Conservation (phyloP, 2,113 vertebrate genomes). For the Atractosteus spatula region DNA sequence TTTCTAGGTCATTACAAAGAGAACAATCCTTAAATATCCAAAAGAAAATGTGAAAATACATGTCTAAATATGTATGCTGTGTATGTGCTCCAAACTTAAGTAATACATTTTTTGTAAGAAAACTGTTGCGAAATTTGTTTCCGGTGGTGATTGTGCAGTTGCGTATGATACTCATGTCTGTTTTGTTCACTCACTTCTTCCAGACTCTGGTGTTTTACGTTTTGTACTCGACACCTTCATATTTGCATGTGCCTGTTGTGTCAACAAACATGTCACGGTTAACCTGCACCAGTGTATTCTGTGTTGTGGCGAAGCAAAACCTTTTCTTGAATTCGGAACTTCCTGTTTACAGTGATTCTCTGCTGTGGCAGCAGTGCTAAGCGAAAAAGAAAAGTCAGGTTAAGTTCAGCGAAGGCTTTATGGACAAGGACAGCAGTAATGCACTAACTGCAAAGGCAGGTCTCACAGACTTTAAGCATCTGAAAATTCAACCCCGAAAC, state of each 20-base stretch:
- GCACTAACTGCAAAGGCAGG: neutral
- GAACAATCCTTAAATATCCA: too few relatives aligned
- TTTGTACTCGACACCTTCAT: neutral
- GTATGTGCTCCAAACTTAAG: too few relatives aligned
- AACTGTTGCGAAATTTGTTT: neutral
- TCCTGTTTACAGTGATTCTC: slow-evolving; percentile 44
- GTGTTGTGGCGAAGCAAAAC: slow-evolving; percentile 26
- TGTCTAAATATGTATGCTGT: too few relatives aligned
- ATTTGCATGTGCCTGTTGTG: slow-evolving; percentile 35
- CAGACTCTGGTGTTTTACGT: neutral
- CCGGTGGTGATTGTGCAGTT: too few relatives aligned
- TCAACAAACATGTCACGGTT: slow-evolving; percentile 39
- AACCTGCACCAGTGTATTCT: slow-evolving; percentile 29
- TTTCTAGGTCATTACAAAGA: too few relatives aligned
- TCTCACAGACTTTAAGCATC: neutral
- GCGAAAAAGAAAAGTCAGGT: slow-evolving; percentile 5
- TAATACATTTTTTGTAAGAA: neutral
- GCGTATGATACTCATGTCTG: neutral
- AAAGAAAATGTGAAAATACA: too few relatives aligned
- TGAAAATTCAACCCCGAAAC: neutral
- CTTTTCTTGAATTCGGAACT: slow-evolving; percentile 30
- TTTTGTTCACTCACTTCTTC: neutral
- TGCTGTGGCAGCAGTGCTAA: slow-evolving; percentile 14
- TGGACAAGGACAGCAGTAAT: neutral
- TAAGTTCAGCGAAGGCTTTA: neutral